Evolutionary conservation across 2,797 vertebrate genomes (phyloP).

Genomic region (Varecia variegata): DNA sequence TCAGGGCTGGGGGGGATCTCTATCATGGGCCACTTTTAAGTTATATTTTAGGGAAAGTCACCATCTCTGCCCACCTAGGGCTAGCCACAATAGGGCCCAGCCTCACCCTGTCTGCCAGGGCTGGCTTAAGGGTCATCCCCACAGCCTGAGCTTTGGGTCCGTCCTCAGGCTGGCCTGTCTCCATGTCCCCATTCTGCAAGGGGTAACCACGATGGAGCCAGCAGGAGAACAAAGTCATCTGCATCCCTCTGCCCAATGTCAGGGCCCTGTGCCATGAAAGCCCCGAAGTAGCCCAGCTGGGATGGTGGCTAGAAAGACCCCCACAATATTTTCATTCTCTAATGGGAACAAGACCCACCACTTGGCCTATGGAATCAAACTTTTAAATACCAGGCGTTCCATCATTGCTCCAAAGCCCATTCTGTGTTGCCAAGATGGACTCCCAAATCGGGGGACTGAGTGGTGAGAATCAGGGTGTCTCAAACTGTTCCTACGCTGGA

Average conservation of each 20-base stretch:
- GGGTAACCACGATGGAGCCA: neutral
- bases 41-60: neutral
- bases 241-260: neutral
- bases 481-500: neutral
- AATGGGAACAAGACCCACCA: neutral
- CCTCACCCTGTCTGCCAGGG: neutral
- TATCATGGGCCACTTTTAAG: neutral
- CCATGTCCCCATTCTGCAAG: neutral
- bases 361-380: neutral
- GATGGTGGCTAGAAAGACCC: neutral
- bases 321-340: neutral
- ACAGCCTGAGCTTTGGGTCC: neutral
- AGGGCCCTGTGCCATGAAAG: neutral
- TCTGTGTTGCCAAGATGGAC: neutral
- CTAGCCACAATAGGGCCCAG: neutral
- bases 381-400: neutral
- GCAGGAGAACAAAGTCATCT: neutral
- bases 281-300: neutral
- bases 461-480: neutral
- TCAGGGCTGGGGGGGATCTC: neutral
- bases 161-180: neutral
- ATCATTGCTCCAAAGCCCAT: neutral
- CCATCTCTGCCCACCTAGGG: neutral
- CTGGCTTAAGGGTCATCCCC: neutral
- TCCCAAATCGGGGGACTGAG: neutral